phyloP scores from a whole-genome alignment of 2,797 vertebrate genomes.

The Uromys caudimaculatus region DNA sequence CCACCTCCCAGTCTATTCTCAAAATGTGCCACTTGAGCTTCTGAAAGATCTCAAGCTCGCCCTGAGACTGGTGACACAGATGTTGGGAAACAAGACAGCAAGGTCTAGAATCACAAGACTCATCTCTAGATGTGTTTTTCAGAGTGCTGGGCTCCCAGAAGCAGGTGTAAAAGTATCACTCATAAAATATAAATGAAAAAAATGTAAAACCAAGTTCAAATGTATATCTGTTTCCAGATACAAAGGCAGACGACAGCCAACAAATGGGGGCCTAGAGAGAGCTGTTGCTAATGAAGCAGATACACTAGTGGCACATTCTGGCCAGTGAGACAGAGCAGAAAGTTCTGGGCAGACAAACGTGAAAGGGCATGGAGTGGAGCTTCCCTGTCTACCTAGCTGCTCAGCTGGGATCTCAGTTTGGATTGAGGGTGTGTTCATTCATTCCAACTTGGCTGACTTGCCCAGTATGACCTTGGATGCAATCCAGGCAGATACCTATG shows the following conservation, averaged over 20 bases:
- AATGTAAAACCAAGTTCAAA: not conserved
- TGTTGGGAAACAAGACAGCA: not conserved
- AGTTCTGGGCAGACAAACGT: not conserved
- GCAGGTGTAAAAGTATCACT: not conserved
- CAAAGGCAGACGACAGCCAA: not conserved
- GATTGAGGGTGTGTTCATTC: not conserved
- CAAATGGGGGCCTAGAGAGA: not conserved
- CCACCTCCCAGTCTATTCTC: not conserved
- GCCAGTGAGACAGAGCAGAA: not conserved
- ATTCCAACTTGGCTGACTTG: slow-evolving; percentile 6
- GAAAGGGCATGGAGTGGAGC: not conserved
- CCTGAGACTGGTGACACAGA: not conserved
- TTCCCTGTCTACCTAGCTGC: not conserved
- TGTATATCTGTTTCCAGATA: not conserved
- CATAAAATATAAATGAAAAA: not conserved
- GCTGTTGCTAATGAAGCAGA: not conserved
- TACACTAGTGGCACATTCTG: not conserved
- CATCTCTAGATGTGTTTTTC: not conserved
- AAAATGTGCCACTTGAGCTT: not conserved
- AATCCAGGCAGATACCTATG: not conserved
- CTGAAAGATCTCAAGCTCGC: not conserved
- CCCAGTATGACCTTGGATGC: not conserved
- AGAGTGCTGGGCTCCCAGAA: not conserved
- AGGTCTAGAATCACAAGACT: not conserved
- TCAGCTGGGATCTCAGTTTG: not conserved